Base-by-base conservation (phyloP, 2,888 invertebrate genomes). In the Trachelus tabidus region DNA sequence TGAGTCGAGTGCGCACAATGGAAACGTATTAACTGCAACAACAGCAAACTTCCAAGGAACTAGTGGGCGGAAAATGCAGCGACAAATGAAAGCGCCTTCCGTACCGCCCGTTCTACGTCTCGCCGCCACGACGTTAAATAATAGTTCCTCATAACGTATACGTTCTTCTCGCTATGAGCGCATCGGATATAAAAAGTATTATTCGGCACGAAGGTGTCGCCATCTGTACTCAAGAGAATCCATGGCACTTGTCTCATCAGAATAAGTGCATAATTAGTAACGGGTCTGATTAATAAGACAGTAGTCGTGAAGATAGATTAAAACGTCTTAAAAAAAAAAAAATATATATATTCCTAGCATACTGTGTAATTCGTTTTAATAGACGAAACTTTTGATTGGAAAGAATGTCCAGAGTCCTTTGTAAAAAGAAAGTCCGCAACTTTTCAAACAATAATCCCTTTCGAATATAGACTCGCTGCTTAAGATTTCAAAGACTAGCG, bases 11-110 rank as follows among this genome's bases (percentile, higher is more conserved):
- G 81, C 77, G 73, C 76, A 81, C 81, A 81, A 81, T 81, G 33
- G 79, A 81, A 81, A 81, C 81, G 81, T 81, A 81, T 81, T 81
- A 81, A 81, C 79, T 78, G 81, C 79, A 81, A 81, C 79, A 81
- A 81, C 79, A 78, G 79, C 71, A 71, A 71, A 71, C 71, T 77
- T 75, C 74, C 74, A 71, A 75, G 77, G 76, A 78, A 75, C 74
- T 68, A 34, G 40, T 78, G 33, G 75, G 40, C 76, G 73, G 76
- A 80, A 73, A 81, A 79, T 80, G 76, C 73, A 80, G 73, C 73
- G 73, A 77, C 71, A 71, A 71, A 71, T 71, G 71, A 71, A 71
- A 71, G 71, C 71, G 31, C 71, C 71, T 71, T 71, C 31, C 34
- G 33, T 31, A 31, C 71, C 71, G 33, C 71, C 69, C 12, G n/a